Conservation (phyloP, 92 coral and sea anemone genomes). For the Bergia sp. region DNA sequence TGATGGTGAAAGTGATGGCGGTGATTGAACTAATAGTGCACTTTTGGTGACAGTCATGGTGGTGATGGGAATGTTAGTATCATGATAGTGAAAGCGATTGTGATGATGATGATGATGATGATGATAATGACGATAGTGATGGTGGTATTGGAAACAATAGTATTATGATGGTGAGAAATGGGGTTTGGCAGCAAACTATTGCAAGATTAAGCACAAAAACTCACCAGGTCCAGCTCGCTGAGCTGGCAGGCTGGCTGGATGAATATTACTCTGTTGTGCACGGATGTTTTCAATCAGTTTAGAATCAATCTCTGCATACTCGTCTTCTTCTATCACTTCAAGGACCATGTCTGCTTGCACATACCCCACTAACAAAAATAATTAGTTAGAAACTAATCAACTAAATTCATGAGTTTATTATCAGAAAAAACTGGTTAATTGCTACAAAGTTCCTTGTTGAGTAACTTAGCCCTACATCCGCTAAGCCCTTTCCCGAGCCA, state of each 20-base stretch:
- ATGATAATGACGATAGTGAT: neutral
- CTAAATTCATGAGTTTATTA: neutral
- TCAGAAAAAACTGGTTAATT: neutral
- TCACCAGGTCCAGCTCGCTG: constrained; percentile 8
- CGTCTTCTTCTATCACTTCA: constrained; percentile 23
- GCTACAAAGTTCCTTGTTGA: neutral
- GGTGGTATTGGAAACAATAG: neutral
- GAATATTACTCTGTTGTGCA: constrained; percentile 6
- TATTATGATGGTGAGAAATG: neutral
- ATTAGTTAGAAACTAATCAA: neutral
- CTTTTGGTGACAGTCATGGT: too few relatives aligned
- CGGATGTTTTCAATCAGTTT: constrained; percentile 25
- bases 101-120: neutral
- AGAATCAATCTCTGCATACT: constrained; percentile 43
- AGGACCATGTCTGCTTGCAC: constrained; percentile 24
- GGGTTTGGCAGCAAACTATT: neutral
- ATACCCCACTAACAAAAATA: constrained; percentile 14
- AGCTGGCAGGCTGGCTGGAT: constrained; percentile 8
- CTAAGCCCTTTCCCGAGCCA: too few relatives aligned
- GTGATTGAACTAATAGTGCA: too few relatives aligned
- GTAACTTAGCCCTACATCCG: too few relatives aligned
- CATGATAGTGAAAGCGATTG: neutral
- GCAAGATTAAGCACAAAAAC: neutral
- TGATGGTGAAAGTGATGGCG: too few relatives aligned
- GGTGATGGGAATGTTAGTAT: too few relatives aligned